Base-by-base conservation (phyloP, 2,113 vertebrate genomes). In the Oreochromis spilurus region DNA sequence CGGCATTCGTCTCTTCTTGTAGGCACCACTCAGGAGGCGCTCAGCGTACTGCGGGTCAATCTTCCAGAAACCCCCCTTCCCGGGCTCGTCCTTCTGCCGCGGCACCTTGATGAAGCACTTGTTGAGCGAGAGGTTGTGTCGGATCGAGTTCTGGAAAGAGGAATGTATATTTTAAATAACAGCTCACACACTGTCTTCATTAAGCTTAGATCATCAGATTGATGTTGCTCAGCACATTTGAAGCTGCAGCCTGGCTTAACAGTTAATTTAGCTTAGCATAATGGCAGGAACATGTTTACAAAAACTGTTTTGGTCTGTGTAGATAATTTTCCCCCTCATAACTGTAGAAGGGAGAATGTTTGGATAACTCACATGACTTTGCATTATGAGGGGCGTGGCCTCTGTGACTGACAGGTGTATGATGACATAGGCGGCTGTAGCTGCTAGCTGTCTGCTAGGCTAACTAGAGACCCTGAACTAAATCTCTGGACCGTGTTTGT, bases 61-160 rank as follows among this genome's bases (percentile, higher is more conserved):
- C 94, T 97, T 98, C 98, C 98, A 99, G 96, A 99, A 99, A 0
- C 98, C 98, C 0, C 98, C 98, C 84, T 99, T 99, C 36, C 98
- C 98, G 0, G 98, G 98, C 90, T 99, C 98, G 0, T 98, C 98
- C 62, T 99, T 99, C 96, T 98, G 97, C 29, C 98, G 97, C 0
- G 98, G 98, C 34, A 99, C 98, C 88, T 99, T 99, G 95, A 99
- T 98, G 95, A 99, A 99, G 94, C 98, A 99, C 93, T 99, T 99
- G 95, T 99, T 99, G 93, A 99, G 94, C 1, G 98, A 99, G 82
- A 99, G 97, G 93, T 99, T 99, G 96, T 99, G 98, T 67, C 98
- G 96, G 92, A 99, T 99, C 62, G 98, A 99, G 87, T 99, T 99
- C 98, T 99, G 94, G 84, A 89, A 58, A 19, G 0, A 89, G 79